Conservation (phyloP, 1,140 invertebrate species). For the Drosophila fuyamai region DNA sequence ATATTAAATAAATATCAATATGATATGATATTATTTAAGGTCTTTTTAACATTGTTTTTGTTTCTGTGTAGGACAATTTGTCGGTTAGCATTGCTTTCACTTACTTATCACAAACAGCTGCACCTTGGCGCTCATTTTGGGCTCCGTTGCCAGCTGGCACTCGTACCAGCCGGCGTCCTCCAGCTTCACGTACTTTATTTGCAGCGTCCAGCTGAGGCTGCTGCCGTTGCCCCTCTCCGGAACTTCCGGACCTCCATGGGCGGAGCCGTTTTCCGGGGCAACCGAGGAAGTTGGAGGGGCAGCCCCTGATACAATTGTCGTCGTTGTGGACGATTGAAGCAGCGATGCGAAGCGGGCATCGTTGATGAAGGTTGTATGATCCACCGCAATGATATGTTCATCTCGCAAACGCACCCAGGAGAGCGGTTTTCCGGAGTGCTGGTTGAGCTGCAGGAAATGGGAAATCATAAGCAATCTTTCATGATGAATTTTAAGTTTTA, state of each 20-base stretch:
- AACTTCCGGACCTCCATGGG: not conserved
- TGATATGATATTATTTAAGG: not conserved
- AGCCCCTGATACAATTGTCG: slow-evolving; percentile 14
- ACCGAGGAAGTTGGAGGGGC: not conserved
- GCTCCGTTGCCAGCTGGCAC: slow-evolving; percentile 90
- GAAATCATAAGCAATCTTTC: not conserved
- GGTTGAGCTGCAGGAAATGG: slow-evolving; percentile 53
- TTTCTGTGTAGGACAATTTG: slow-evolving; percentile 16
- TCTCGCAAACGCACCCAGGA: slow-evolving; percentile 95
- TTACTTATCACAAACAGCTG: slow-evolving; percentile 89
- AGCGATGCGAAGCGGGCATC: slow-evolving; percentile 93
- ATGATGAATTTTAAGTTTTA: not conserved
- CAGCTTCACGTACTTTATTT: slow-evolving; percentile 88
- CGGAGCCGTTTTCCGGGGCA: slow-evolving; percentile 7
- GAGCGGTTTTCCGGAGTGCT: slow-evolving; percentile 91
- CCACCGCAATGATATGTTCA: slow-evolving; percentile 95
- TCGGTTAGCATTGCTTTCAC: slow-evolving; percentile 50
- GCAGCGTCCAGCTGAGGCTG: slow-evolving; percentile 93
- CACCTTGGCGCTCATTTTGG: slow-evolving; percentile 89
- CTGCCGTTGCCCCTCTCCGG: slow-evolving; percentile 86
- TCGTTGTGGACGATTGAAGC: slow-evolving; percentile 86
- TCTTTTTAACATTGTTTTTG: not conserved
- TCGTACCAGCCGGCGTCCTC: slow-evolving; percentile 89
- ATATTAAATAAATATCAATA: too few relatives aligned
- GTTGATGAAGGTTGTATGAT: slow-evolving; percentile 92